A percentile compares a stretch with the other conserved stretches of the same genome.
Evolutionary conservation across 2,113 vertebrate species (phyloP).

Genomic region (Syrrhaptes paradoxus): DNA sequence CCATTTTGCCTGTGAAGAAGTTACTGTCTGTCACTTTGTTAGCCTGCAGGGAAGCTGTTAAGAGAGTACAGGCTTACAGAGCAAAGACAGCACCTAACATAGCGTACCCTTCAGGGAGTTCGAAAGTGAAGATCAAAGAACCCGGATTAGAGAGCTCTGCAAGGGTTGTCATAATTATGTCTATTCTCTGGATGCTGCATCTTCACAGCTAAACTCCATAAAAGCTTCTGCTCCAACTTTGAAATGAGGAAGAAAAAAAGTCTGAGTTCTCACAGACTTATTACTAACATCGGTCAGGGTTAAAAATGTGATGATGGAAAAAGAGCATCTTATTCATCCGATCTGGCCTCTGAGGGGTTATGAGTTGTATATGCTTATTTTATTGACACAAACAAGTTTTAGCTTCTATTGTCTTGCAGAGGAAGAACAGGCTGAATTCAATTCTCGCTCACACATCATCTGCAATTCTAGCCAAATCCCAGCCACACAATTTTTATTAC

Average conservation of each 20-base stretch:
- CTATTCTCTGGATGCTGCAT: neutral
- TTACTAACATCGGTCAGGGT: neutral
- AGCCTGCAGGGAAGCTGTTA: neutral
- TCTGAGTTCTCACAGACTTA: slow-evolving; percentile 10
- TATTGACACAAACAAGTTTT: slow-evolving; percentile 51
- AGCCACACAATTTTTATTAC: slow-evolving; percentile 56
- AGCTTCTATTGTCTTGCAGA: slow-evolving; percentile 51
- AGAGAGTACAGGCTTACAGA: neutral
- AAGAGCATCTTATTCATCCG: slow-evolving; percentile 26
- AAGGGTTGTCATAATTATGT: neutral
- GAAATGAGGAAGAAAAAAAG: neutral
- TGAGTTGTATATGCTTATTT: slow-evolving; percentile 37
- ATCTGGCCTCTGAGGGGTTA: neutral
- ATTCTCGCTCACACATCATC: slow-evolving; percentile 42
- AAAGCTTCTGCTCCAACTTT: neutral
- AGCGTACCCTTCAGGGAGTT: neutral
- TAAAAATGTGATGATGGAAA: slow-evolving; percentile 40
- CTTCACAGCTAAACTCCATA: neutral
- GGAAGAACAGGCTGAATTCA: slow-evolving; percentile 49
- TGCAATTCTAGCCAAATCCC: slow-evolving; percentile 46
- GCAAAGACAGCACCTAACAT: neutral
- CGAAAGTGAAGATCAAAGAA: neutral
- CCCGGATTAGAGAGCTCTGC: neutral
- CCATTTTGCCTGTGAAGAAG: neutral
- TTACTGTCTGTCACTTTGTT: neutral